These are phyloP conservation scores for Orbicella faveolata DNA, from an alignment of 64 coral and sea anemone species.

Conservation along the genomic window DNA sequence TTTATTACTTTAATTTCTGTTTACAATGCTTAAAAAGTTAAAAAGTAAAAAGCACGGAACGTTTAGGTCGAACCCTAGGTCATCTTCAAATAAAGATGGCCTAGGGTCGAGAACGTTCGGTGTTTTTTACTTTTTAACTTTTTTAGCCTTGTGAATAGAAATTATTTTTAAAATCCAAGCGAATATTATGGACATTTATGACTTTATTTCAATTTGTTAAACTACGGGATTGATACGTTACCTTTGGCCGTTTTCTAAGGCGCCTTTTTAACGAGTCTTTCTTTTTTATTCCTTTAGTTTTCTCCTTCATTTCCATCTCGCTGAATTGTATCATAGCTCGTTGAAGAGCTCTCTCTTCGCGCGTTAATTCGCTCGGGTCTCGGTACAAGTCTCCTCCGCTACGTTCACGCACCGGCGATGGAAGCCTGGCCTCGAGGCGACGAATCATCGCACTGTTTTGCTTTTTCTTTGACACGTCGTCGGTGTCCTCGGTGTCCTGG, in stretches of 20 bases:
- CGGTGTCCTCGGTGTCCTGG: not conserved
- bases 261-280: slow-evolving; percentile 52
- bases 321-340: slow-evolving; percentile 94
- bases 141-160: too few relatives aligned
- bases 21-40: too few relatives aligned
- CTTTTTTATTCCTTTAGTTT: slow-evolving; percentile 36
- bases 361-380: slow-evolving; percentile 91
- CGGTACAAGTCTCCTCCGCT: slow-evolving; percentile 78
- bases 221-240: not conserved
- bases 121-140: too few relatives aligned
- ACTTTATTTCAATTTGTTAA: not conserved
- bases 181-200: not conserved
- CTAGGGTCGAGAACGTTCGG: too few relatives aligned
- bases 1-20: too few relatives aligned
- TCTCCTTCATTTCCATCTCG: slow-evolving; percentile 96
- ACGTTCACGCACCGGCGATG: slow-evolving; percentile 77
- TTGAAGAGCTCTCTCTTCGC: slow-evolving; percentile 94
- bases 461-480: slow-evolving; percentile 11
- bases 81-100: too few relatives aligned
- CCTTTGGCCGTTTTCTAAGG: slow-evolving; percentile 56
- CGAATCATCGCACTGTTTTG: slow-evolving; percentile 31
- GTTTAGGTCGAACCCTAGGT: too few relatives aligned
- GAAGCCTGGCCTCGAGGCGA: slow-evolving; percentile 64
- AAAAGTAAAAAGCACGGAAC: too few relatives aligned
- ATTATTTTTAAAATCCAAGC: too few relatives aligned